Evolutionary conservation across 1,140 invertebrate genomes (phyloP), one percentile per base, ranked within the genome.

Genomic region (Monomorium pharaonis): DNA sequence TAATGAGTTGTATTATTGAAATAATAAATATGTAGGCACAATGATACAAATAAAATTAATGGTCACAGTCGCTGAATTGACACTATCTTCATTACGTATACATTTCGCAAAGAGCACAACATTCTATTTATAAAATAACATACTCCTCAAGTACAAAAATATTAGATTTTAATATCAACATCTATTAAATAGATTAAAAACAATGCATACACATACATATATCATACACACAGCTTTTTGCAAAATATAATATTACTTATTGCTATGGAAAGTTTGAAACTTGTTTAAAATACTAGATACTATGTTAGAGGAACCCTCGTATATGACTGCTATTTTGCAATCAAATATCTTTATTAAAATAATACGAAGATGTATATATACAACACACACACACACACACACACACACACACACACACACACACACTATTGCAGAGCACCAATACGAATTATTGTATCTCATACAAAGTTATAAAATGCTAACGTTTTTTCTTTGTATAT

Each of bases 1-100:
- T 18, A 58, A 33, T 33, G 7, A 56, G 3, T 44, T 44, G 7
- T 83, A 60, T 83, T 74, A 24, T 72, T 58, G 14, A 83, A 21
- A 44, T 24, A 83, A 83, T 83, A 83, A 83, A 83, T 83, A 83
- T 47, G 14, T 56, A 70, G 7, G 12, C 27, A 30, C 21, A 27
- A 83, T 74, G 4, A 6, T 63, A 44, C 58, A 74, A 24, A 83
- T 74, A 42, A 72, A 72, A 58, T 69, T 37, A 83, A 60, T 51
- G 24, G 47, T 69, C 37, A 83, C 67, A 72, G 21, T 54, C 27
- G 65, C 24, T 58, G 24, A 21, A 74, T 58, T 33, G 21, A 30
- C 24, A 60, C 74, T 6, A 67, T 69, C 1, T 44, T 24, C 60
- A 44, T 83, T 74, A 56, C 18, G 14, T 54, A 54, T 70, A 72